phyloP scores from a whole-genome alignment of 2,797 vertebrate genomes.

The Cyclopterus lumpus region DNA sequence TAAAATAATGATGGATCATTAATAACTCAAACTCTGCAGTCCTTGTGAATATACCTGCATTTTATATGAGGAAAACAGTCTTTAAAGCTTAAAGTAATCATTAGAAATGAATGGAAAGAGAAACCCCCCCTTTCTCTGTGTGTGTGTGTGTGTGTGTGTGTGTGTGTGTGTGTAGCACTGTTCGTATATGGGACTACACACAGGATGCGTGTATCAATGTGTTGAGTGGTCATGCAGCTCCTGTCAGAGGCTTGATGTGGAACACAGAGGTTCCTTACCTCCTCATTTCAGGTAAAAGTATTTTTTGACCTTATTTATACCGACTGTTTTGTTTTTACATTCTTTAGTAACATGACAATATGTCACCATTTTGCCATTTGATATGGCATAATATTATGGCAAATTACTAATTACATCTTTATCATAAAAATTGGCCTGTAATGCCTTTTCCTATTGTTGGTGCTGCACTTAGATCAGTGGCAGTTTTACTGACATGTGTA shows the following conservation, averaged over 20 bases:
- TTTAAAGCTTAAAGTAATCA: not conserved
- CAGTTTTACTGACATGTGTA: not conserved
- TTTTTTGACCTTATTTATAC: not conserved
- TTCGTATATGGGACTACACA: constrained; percentile 98
- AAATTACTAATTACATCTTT: not conserved
- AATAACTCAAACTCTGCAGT: not conserved
- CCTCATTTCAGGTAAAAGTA: constrained; percentile 83
- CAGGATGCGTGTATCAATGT: constrained; percentile 95
- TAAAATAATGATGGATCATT: not conserved
- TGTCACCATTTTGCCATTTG: not conserved
- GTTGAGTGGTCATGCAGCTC: constrained; percentile 92
- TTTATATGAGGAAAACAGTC: not conserved
- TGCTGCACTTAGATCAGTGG: not conserved
- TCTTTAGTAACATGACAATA: not conserved
- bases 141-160: constrained; percentile 9
- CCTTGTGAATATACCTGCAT: not conserved
- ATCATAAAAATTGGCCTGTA: not conserved
- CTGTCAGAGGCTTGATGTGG: constrained; percentile 96
- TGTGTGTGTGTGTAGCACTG: constrained; percentile 83
- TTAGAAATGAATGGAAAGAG: not conserved
- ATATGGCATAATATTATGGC: too few relatives aligned
- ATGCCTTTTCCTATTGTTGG: not conserved
- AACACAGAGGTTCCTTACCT: constrained; percentile 96
- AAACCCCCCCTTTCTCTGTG: not conserved
- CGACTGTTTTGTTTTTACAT: not conserved